These are phyloP conservation scores for Labeo rohita DNA, from an alignment of 2,113 vertebrate species.

Conservation along the genomic window DNA sequence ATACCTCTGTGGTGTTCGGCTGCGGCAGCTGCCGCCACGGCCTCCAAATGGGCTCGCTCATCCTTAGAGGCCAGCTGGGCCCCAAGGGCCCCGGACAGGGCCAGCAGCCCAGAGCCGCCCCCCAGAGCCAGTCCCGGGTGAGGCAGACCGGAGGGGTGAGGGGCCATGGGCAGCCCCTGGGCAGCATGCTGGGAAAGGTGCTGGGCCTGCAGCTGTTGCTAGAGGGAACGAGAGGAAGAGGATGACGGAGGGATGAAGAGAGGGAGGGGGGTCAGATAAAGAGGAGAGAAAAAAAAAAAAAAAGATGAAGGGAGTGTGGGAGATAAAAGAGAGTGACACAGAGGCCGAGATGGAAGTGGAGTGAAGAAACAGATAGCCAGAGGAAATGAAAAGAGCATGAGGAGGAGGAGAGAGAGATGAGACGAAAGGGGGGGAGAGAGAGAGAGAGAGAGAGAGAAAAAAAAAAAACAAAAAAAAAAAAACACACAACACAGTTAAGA, in stretches of 20 bases:
- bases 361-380: constrained; percentile 19
- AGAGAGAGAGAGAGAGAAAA: background rate
- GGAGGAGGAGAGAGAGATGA: constrained; percentile 43
- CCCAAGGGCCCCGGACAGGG: constrained; percentile 83
- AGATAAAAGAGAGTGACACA: constrained; percentile 20
- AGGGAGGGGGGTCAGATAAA: constrained; percentile 10
- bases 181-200: constrained; percentile 86
- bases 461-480: constrained; percentile 6
- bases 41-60: constrained; percentile 81
- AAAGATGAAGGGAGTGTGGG: constrained; percentile 5
- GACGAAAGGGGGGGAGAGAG: constrained; percentile 31
- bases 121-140: constrained; percentile 79
- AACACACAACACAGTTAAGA: constrained; percentile 14
- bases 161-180: constrained; percentile 80
- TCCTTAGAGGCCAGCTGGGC: constrained; percentile 87
- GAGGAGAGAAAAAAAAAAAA: background rate
- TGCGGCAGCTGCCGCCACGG: constrained; percentile 64
- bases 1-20: constrained; percentile 85
- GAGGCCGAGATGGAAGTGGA: constrained; percentile 7
- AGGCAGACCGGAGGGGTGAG: constrained; percentile 82
- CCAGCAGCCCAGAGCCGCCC: constrained; percentile 82
- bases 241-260: constrained; percentile 19
- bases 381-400: constrained; percentile 33
- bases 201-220: constrained; percentile 93
- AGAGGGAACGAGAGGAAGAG: constrained; percentile 34